phyloP scores from a whole-genome alignment of 1,140 invertebrate species.

The Saccostrea cuccullata region DNA sequence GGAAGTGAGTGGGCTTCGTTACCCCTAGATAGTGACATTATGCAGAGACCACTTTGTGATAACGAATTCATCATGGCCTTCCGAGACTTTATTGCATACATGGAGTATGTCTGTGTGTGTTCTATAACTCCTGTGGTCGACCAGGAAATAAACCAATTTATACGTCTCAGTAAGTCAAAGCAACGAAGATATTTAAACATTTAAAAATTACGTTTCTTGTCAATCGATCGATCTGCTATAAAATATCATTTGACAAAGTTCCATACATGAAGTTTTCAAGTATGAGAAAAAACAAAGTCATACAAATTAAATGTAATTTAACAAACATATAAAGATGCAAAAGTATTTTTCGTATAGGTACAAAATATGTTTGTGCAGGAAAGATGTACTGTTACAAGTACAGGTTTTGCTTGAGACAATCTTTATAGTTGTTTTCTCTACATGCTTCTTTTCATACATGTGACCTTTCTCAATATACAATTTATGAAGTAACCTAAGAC shows the following conservation, averaged over 20 bases:
- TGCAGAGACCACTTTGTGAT: not conserved
- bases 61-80: constrained; percentile 43
- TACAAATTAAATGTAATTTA: too few relatives aligned
- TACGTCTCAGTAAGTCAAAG: not conserved
- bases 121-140: constrained; percentile 12
- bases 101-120: constrained; percentile 39
- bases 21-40: not conserved
- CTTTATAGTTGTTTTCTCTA: not conserved
- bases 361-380: too few relatives aligned
- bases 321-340: too few relatives aligned
- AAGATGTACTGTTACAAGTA: too few relatives aligned
- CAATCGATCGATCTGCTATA: too few relatives aligned
- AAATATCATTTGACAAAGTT: too few relatives aligned
- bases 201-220: too few relatives aligned
- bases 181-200: too few relatives aligned
- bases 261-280: too few relatives aligned
- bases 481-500: too few relatives aligned
- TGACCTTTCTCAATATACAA: not conserved
- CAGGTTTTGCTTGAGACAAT: not conserved
- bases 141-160: not conserved
- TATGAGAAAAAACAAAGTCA: too few relatives aligned
- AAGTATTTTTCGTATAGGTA: too few relatives aligned
- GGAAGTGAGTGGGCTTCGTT: constrained; percentile 22
- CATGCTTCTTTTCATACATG: not conserved
- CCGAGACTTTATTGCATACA: constrained; percentile 30